Conservation (phyloP, 2,797 vertebrate species). For the Manis javanica region DNA sequence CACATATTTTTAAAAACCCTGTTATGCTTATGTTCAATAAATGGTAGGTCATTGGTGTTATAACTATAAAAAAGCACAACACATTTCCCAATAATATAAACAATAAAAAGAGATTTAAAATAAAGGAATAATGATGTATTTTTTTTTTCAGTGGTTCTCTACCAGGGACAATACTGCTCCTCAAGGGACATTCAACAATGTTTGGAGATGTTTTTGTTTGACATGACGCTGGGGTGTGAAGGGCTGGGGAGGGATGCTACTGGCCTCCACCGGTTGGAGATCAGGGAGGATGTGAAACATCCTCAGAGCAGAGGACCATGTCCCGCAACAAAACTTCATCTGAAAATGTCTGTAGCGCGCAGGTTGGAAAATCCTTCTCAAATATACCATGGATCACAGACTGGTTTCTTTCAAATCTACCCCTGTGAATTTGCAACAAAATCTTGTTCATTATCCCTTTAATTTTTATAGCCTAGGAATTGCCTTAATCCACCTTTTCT, state of each 20-base stretch:
- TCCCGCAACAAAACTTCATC: neutral
- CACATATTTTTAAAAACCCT: neutral
- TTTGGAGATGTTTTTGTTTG: neutral
- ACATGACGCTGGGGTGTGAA: neutral
- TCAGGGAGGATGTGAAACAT: neutral
- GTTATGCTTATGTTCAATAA: neutral
- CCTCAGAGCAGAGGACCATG: neutral
- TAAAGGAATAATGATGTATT: neutral
- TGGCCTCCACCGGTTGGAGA: too few relatives aligned
- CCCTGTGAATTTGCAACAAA: neutral
- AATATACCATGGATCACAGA: neutral
- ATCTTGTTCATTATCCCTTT: neutral
- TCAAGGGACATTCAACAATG: neutral
- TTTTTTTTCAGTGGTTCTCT: neutral
- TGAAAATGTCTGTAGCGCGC: neutral
- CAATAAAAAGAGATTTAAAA: neutral
- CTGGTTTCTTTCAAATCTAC: neutral
- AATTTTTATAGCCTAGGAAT: neutral
- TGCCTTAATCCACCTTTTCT: neutral
- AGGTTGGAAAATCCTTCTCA: neutral
- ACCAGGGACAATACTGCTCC: neutral
- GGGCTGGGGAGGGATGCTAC: too few relatives aligned
- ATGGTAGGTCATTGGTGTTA: neutral
- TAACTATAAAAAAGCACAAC: neutral
- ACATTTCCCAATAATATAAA: neutral